Evolutionary conservation across 2,888 invertebrate species (phyloP), one percentile per base, ranked within the genome.

Genomic region (Cistogaster globosa): DNA sequence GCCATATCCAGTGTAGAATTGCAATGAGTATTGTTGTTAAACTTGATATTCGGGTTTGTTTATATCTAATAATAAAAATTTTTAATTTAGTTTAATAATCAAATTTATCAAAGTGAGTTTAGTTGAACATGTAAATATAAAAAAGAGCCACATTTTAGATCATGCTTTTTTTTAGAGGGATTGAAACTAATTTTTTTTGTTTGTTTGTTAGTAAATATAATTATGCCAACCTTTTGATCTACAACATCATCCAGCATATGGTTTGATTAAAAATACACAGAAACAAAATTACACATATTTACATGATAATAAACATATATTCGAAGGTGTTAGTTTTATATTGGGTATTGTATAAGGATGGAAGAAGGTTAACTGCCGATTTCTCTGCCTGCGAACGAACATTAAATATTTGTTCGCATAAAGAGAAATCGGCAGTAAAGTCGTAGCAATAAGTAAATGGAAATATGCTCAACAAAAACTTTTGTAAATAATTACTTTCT

Each of bases 1-100:
- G 96, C 96, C 96, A 96, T 91, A 96, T 94, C 96, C 96, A 96
- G 93, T 96, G 96, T 89, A 94, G 92, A 89, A 95, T 93, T 92
- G 95, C 94, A 87, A 94, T 94, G 89, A 95, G 93, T 89, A 96
- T 94, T 93, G 95, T 96, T 88, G 92, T 92, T 95, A 97, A 93
- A 97, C 97, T 96, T 96, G 97, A 96, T 97, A 97, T 95, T 97
- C 97, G 95, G 97, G 97, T 95, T 96, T 96, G 95, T 95, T 97
- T 96, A 96, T 96, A 95, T 97, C 97, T 97, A 74, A 38, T 62
- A 6, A 26, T 51, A 45, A 14, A 18, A 75, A 71, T 53, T 14
- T 14, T 22, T 62, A 26, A 65, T 57, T 57, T 63, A n/a, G 58
- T 16, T 51, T 42, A 65, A 7, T 32, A 32, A 5, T 3, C 0